A percentile compares a stretch with the other conserved stretches of the same genome.
phyloP scores from a whole-genome alignment of 2,113 vertebrate species.

The Odocoileus hemionus region DNA sequence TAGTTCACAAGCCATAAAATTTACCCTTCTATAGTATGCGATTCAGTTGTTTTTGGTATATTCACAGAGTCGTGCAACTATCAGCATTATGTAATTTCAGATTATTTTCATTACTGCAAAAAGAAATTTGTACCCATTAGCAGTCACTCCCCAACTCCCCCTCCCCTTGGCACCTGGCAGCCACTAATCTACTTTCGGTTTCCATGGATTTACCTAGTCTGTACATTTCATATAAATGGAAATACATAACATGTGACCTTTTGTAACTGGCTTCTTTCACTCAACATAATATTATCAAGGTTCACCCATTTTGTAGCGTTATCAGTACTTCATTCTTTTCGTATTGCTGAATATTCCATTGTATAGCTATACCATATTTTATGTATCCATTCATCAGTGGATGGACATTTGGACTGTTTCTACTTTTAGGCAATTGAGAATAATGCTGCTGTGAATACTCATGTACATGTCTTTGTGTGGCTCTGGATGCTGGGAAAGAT shows the following conservation, averaged over 20 bases:
- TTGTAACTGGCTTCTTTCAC: neutral
- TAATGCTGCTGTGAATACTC: neutral
- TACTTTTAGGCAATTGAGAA: neutral
- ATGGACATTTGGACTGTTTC: neutral
- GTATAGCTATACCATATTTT: neutral
- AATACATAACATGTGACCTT: neutral
- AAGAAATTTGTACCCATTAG: neutral
- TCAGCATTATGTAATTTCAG: neutral
- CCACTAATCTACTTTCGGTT: neutral
- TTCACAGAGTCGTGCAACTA: neutral
- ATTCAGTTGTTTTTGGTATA: neutral
- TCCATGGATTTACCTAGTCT: neutral
- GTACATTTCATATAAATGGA: neutral
- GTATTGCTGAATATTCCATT: neutral
- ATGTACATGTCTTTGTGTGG: neutral
- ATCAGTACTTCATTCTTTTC: neutral
- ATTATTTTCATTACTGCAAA: neutral
- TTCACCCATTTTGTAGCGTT: neutral
- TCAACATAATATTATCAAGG: neutral
- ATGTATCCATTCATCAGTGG: neutral
- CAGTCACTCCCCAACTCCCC: neutral
- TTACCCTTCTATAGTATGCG: neutral
- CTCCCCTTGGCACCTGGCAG: neutral
- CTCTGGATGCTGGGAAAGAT: neutral
- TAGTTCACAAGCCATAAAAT: neutral